Evolutionary conservation across 2,113 vertebrate species (phyloP).

Genomic region (Odocoileus hemionus): DNA sequence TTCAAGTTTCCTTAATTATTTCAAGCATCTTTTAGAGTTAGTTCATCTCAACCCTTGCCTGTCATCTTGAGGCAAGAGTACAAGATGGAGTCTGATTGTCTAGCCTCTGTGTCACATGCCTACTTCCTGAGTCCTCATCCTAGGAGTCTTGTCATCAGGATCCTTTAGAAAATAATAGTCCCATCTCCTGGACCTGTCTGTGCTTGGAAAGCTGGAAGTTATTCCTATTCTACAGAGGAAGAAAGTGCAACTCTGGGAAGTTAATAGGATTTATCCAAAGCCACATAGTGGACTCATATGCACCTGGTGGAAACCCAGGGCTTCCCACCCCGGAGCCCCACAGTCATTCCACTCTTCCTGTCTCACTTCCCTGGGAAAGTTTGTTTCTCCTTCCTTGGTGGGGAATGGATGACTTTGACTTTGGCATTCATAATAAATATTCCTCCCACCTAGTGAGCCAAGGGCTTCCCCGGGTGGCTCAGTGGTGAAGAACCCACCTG

Average conservation of each 20-base stretch:
- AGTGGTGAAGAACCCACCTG: not conserved
- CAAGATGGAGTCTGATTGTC: not conserved
- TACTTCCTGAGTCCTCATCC: not conserved
- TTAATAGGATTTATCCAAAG: not conserved
- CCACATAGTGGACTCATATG: fast-evolving
- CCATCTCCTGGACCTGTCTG: not conserved
- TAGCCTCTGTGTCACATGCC: not conserved
- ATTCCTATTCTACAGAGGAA: not conserved
- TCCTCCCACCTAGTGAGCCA: not conserved
- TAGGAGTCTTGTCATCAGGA: not conserved
- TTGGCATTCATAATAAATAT: not conserved
- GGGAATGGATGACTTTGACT: not conserved
- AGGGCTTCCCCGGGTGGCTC: too few species aligned
- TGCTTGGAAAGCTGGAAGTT: not conserved
- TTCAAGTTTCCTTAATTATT: not conserved
- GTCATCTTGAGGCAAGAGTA: not conserved
- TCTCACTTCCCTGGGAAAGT: not conserved
- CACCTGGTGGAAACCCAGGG: not conserved
- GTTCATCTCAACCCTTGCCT: not conserved
- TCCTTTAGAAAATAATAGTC: not conserved
- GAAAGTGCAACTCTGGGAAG: fast-evolving
- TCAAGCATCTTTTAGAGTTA: not conserved
- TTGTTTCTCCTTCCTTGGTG: not conserved
- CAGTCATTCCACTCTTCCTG: not conserved
- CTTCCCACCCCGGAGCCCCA: not conserved